phyloP scores from a whole-genome alignment of 2,888 invertebrate species.

The Eudasyphora cyanicolor region DNA sequence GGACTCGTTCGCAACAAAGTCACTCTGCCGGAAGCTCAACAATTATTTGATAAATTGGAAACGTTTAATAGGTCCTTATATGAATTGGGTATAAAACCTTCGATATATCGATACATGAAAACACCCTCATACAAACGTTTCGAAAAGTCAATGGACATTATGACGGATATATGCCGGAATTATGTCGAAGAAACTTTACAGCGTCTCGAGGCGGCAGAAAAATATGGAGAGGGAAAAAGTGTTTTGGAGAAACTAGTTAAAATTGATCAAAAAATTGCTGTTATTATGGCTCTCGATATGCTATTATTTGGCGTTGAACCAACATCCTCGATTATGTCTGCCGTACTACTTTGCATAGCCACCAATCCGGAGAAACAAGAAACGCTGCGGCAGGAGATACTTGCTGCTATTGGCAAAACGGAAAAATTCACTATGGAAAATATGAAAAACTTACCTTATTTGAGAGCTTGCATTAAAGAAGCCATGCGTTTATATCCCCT shows the following conservation, averaged over 20 bases:
- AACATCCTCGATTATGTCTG: constrained; percentile 73
- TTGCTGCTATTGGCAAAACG: constrained; percentile 75
- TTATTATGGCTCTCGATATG: constrained; percentile 87
- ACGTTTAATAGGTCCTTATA: constrained; percentile 59
- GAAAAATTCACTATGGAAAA: constrained; percentile 79
- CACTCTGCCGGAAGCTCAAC: constrained; percentile 58
- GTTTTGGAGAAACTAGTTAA: constrained; percentile 84
- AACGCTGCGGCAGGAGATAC: constrained; percentile 83
- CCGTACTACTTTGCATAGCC: constrained; percentile 81
- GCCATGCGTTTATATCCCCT: constrained; percentile 84
- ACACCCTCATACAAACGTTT: constrained; percentile 73
- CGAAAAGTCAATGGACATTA: constrained; percentile 72
- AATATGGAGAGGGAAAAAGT: constrained; percentile 77
- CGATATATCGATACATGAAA: constrained; percentile 74
- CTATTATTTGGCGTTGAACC: constrained; percentile 85
- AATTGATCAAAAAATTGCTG: constrained; percentile 84
- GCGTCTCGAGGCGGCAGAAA: constrained; percentile 65
- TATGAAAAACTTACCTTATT: constrained; percentile 82
- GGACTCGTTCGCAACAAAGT: constrained; percentile 68
- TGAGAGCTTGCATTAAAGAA: constrained; percentile 89
- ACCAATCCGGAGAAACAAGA: constrained; percentile 84
- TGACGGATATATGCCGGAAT: constrained; percentile 74
- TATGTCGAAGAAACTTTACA: constrained; percentile 78
- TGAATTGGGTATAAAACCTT: constrained; percentile 75
- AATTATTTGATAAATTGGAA: constrained; percentile 66